phyloP scores from a whole-genome alignment of 1,140 invertebrate genomes.

The Ptiloglossa arizonensis region DNA sequence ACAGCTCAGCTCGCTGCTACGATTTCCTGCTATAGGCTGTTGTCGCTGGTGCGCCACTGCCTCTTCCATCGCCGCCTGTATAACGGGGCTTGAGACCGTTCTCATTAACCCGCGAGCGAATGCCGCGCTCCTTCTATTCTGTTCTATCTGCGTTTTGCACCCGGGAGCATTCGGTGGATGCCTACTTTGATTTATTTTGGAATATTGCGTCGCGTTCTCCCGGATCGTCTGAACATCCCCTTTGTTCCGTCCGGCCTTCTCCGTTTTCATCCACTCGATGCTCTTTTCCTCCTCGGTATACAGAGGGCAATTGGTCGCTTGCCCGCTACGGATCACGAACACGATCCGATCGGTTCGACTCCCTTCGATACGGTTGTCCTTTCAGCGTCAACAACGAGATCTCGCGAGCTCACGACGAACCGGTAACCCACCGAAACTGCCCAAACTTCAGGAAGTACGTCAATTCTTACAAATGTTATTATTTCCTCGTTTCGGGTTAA shows the following conservation, averaged over 20 bases:
- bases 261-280: not conserved
- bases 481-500: no score
- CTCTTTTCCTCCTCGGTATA: not conserved
- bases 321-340: not conserved
- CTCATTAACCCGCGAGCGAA: slow-evolving; percentile 78
- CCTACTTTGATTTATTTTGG: slow-evolving; percentile 76
- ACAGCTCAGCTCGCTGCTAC: slow-evolving; percentile 61
- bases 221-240: slow-evolving; percentile 29
- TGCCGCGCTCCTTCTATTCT: slow-evolving; percentile 73
- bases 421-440: no score
- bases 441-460: no score
- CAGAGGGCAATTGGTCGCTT: not conserved
- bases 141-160: slow-evolving; percentile 75
- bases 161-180: slow-evolving; percentile 73
- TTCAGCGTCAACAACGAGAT: no score
- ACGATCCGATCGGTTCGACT: not conserved
- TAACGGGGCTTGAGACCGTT: slow-evolving; percentile 77
- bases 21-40: slow-evolving; percentile 67
- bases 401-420: no score
- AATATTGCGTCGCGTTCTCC: slow-evolving; percentile 62
- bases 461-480: no score
- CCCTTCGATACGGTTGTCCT: no score
- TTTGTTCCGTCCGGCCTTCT: not conserved
- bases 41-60: slow-evolving; percentile 41
- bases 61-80: slow-evolving; percentile 60